phyloP scores from a whole-genome alignment of 1,140 invertebrate genomes.

The Trigoniulus corallinus region DNA sequence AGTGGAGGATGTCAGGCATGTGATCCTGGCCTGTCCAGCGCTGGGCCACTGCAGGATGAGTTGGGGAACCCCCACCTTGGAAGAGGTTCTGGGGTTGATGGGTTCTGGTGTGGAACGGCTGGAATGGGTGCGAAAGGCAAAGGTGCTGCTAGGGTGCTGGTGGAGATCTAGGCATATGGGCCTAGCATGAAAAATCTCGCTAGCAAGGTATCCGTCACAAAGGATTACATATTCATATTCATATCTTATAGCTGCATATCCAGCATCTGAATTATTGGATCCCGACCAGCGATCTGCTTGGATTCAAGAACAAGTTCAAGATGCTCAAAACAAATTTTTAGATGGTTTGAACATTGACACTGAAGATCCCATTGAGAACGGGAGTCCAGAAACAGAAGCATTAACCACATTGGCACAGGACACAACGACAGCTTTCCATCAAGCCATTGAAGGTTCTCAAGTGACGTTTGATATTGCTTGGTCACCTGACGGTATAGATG shows the following conservation, averaged over 20 bases:
- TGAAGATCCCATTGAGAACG: conserved; percentile 22
- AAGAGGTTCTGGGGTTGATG: no score
- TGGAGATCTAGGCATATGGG: no score
- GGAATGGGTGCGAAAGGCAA: no score
- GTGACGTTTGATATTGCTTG: conserved; percentile 30
- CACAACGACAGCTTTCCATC: conserved; percentile 18
- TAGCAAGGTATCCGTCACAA: no score
- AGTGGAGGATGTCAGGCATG: no score
- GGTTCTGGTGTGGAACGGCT: no score
- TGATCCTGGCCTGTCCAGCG: no score
- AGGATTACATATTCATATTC: not conserved
- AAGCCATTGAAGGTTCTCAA: conserved; percentile 18
- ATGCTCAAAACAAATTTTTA: conserved; percentile 19
- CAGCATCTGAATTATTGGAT: conserved; percentile 17
- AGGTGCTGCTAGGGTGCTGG: no score
- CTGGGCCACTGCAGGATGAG: no score
- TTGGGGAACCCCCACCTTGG: no score
- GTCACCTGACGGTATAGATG: conserved; percentile 26
- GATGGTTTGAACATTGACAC: conserved; percentile 32
- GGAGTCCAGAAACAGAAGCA: conserved; percentile 16
- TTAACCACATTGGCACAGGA: conserved; percentile 22
- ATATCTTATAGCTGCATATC: conserved; percentile 16
- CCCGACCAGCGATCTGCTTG: conserved; percentile 16
- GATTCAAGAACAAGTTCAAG: conserved; percentile 19
- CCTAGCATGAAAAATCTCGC: no score